These are phyloP conservation scores for Rynchops niger DNA, from an alignment of 2,113 vertebrate species.

Conservation along the genomic window DNA sequence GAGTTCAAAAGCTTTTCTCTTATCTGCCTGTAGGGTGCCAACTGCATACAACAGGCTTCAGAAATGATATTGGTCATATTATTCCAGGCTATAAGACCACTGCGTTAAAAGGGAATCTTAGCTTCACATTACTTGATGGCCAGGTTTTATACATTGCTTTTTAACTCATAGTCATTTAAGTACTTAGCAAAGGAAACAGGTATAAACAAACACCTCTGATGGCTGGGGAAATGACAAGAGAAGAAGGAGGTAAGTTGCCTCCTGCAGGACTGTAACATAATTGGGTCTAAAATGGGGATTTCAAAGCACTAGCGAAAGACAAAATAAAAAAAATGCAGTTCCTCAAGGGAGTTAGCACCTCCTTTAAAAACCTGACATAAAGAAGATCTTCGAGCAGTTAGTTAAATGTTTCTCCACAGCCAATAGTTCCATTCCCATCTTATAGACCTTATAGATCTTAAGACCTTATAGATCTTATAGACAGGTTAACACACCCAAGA, in stretches of 20 bases:
- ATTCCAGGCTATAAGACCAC: neutral
- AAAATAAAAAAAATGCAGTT: neutral
- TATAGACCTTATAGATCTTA: too few relatives aligned
- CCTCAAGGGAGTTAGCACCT: neutral
- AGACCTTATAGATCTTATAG: too few relatives aligned
- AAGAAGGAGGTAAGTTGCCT: neutral
- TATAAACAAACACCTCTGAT: neutral
- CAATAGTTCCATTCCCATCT: neutral
- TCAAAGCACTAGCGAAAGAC: neutral
- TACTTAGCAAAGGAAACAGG: neutral
- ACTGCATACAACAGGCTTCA: neutral
- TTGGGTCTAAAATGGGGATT: neutral
- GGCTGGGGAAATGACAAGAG: neutral
- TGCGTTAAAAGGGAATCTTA: neutral
- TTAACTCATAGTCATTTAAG: neutral
- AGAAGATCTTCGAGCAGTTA: neutral
- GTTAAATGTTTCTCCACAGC: neutral
- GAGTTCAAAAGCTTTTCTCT: constrained; percentile 39
- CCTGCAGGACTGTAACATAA: neutral
- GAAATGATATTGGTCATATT: neutral
- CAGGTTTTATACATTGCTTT: neutral
- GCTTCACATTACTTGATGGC: neutral
- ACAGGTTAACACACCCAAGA: neutral
- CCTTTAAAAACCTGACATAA: neutral
- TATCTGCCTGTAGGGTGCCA: constrained; percentile 6